phyloP scores from a whole-genome alignment of 2,113 vertebrate species.

The Cyprinus carpio region DNA sequence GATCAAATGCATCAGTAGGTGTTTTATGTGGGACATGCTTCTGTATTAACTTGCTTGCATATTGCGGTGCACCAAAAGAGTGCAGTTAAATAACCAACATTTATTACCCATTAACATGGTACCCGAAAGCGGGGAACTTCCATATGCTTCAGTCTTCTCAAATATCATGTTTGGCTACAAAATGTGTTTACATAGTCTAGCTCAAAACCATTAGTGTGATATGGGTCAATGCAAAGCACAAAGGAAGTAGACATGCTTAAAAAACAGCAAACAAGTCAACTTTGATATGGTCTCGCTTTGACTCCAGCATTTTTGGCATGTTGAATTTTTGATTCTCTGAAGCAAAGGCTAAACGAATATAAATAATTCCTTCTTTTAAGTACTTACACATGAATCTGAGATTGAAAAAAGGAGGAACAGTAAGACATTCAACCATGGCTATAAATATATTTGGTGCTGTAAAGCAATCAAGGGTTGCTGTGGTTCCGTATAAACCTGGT shows the following conservation, averaged over 20 bases:
- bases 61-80: slow-evolving; percentile 63
- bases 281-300: background rate
- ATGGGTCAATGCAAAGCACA: slow-evolving; percentile 26
- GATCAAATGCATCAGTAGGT: slow-evolving; percentile 48
- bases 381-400: slow-evolving; percentile 6
- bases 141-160: slow-evolving; percentile 62
- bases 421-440: background rate
- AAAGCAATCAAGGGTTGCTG: background rate
- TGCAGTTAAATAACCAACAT: slow-evolving; percentile 55
- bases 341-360: background rate
- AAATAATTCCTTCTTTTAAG: slow-evolving; percentile 11
- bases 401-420: background rate
- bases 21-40: slow-evolving; percentile 63
- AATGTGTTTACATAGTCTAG: slow-evolving; percentile 50
- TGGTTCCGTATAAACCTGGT: slow-evolving; percentile 9
- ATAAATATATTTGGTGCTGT: background rate
- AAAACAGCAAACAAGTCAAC: slow-evolving; percentile 17
- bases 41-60: slow-evolving; percentile 48
- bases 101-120: slow-evolving; percentile 60
- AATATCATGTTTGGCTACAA: slow-evolving; percentile 49
- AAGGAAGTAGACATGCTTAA: background rate
- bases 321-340: background rate
- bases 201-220: slow-evolving; percentile 47
- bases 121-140: slow-evolving; percentile 54
- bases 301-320: background rate